Evolutionary conservation across 1,140 invertebrate genomes (phyloP), one percentile per base, ranked within the genome.

Genomic region (Trachymyrmex septentrionalis): DNA sequence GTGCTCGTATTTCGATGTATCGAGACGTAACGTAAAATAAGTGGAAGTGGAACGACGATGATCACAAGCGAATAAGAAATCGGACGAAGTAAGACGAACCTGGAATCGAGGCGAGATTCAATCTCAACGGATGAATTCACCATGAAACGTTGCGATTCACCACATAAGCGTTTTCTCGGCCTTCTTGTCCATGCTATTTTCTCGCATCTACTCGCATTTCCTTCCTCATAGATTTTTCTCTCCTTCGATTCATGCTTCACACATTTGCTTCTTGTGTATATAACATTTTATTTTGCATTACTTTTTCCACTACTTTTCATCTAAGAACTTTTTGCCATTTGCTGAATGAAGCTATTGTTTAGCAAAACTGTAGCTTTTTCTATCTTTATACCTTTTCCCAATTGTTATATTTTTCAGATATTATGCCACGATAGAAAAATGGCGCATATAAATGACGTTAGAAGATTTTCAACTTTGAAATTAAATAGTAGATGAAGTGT

Each of bases 111-210:
- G 63, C 66, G 50, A 86, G 72, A 86, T 69, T 86, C 61, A 75
- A 86, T 87, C 81, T 86, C 85, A 38, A 78, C 59, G 76, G 50
- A 84, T 90, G 77, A 89, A 90, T 87, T 75, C 80, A 89, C 87
- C 89, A 82, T 89, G 87, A 87, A 90, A 90, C 57, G 63, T 73
- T 77, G 63, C 59, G 84, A 84, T 86, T 77, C 87, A 34, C 67
- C 50, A 53, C 59, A 16, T 64, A 85, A 59, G 55, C 80, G 7
- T 73, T 82, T 82, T 73, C 67, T 7, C 53, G 55, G 48, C 16
- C 38, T 82, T 82, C 67, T 72, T 53, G 38, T 69, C 38, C 38
- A n/a, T 16, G 19, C 55, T 61, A 59, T 73, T 82, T 73, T 73
- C 80, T 82, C 38, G 48, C 78, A 69, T 27, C 16, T 71, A 24